Conservation (phyloP, 2,113 vertebrate species). For the Corythoichthys intestinalis region DNA sequence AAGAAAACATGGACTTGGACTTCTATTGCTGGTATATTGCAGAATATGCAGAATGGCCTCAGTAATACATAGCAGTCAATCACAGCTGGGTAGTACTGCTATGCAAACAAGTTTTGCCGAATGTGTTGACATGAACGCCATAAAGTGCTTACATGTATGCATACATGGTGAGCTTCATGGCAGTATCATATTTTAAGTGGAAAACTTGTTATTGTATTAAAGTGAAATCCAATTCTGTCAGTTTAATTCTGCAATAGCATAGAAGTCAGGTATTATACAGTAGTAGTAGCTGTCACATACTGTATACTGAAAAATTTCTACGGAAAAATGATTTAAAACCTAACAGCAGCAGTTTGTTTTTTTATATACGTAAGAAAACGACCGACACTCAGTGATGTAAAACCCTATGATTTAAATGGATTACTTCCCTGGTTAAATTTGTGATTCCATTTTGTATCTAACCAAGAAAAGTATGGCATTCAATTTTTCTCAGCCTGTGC, state of each 20-base stretch:
- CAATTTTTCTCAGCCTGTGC: too few species aligned
- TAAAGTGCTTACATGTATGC: conserved; percentile 12
- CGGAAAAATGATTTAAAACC: background rate
- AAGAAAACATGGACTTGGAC: conserved; percentile 36
- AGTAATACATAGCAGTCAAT: background rate
- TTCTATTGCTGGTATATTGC: conserved; percentile 41
- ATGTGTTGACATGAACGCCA: background rate
- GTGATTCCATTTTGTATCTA: background rate
- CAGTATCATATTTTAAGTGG: background rate
- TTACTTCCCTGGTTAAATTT: background rate
- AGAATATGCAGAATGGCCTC: conserved; percentile 39
- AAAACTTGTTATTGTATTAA: background rate
- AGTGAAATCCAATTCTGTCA: conserved; percentile 25
- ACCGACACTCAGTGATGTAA: background rate
- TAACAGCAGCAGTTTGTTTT: background rate
- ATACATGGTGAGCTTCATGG: conserved; percentile 3
- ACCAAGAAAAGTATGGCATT: background rate
- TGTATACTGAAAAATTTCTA: conserved; percentile 16
- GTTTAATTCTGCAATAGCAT: conserved; percentile 38
- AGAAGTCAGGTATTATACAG: conserved; percentile 54
- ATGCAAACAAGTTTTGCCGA: conserved; percentile 3
- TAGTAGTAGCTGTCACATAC: conserved; percentile 12
- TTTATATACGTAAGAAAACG: background rate
- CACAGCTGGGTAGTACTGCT: conserved; percentile 2
- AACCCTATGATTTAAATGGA: background rate